Conservation (phyloP, 2,797 vertebrate species). For the Meriones psammophilus region DNA sequence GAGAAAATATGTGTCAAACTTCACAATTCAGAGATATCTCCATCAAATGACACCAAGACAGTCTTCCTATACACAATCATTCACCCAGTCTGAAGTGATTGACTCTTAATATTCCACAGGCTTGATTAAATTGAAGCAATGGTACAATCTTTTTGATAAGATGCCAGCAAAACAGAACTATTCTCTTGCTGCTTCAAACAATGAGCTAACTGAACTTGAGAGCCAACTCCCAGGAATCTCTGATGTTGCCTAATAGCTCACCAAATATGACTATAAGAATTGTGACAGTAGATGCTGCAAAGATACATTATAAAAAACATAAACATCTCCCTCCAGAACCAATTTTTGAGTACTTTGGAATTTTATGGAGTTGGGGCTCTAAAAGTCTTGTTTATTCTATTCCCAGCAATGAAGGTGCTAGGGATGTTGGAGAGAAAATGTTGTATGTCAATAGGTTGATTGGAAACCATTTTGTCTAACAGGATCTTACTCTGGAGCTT, state of each 20-base stretch:
- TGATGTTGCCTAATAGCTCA: background rate
- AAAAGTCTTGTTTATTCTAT: background rate
- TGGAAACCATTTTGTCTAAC: background rate
- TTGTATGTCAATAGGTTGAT: background rate
- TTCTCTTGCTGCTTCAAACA: too few species aligned
- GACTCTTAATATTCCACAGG: background rate
- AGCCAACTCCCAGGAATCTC: background rate
- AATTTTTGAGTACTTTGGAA: background rate
- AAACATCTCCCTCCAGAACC: background rate
- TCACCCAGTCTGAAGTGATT: background rate
- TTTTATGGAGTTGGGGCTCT: background rate
- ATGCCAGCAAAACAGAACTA: background rate
- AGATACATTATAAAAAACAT: background rate
- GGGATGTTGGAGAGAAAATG: background rate
- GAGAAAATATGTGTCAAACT: background rate
- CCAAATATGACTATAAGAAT: background rate
- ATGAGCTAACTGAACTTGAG: background rate
- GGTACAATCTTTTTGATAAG: too few species aligned
- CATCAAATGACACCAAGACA: too few species aligned
- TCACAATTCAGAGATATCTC: too few species aligned
- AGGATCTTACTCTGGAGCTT: background rate
- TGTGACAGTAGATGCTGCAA: background rate
- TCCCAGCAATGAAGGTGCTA: too few species aligned
- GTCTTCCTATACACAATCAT: background rate
- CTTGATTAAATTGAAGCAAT: background rate